These are phyloP conservation scores for Enteromius viviparus DNA, from an alignment of 2,797 vertebrate species.

Conservation along the genomic window DNA sequence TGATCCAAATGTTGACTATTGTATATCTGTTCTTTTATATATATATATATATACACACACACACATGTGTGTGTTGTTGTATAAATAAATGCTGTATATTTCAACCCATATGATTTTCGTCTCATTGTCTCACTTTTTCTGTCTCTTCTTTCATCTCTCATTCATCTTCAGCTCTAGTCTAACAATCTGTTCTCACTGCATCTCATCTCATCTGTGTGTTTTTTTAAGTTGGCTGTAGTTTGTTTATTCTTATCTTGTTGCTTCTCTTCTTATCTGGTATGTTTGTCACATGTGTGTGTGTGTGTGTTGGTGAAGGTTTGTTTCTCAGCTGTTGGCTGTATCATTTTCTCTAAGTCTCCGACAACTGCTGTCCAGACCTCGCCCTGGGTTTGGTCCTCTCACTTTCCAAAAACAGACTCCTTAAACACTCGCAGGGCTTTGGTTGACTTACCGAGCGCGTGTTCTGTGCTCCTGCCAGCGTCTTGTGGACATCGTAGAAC, in stretches of 20 bases:
- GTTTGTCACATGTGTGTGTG: slow-evolving; percentile 44
- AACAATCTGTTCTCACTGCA: not conserved
- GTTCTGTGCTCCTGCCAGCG: slow-evolving; percentile 5
- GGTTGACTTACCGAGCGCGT: slow-evolving; percentile 3
- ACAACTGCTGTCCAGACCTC: slow-evolving; percentile 59
- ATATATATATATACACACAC: not conserved
- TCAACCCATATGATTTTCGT: not conserved
- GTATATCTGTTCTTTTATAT: not conserved
- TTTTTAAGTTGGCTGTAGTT: not conserved
- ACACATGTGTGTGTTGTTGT: not conserved
- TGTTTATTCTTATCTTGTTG: not conserved
- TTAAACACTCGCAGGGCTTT: slow-evolving; percentile 23
- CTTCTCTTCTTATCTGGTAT: slow-evolving; percentile 29
- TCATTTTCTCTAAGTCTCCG: slow-evolving; percentile 56
- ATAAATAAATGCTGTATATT: not conserved
- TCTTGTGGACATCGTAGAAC: not conserved
- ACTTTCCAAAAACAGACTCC: slow-evolving; percentile 54
- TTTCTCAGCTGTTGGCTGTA: slow-evolving; percentile 58
- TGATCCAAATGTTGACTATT: too few species aligned
- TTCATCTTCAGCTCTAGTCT: not conserved
- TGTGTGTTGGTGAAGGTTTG: slow-evolving; percentile 44
- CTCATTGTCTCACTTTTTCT: not conserved
- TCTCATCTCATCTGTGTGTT: not conserved
- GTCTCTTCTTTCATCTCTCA: not conserved
- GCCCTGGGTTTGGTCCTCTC: slow-evolving; percentile 47